These are phyloP conservation scores for Lycophotia porphyrea DNA, from an alignment of 2,888 invertebrate genomes.

Conservation along the genomic window DNA sequence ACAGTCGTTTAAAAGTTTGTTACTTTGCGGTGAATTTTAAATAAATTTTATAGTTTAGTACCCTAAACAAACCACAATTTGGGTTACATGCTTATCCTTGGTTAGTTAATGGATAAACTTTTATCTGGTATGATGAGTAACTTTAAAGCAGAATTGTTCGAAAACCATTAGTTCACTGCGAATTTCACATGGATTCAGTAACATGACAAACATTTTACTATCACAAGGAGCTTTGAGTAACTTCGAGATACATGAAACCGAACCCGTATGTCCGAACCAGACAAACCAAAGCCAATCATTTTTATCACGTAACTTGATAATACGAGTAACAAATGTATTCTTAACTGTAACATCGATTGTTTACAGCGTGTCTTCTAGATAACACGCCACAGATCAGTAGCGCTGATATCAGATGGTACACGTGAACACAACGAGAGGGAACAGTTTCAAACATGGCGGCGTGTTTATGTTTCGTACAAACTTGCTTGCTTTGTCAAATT, in stretches of 20 bases:
- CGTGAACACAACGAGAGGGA: background rate
- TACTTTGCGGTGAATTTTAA: slow-evolving; percentile 9
- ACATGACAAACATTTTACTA: slow-evolving; percentile 11
- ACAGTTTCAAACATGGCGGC: slow-evolving; percentile 20
- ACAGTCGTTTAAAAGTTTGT: background rate
- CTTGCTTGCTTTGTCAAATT: slow-evolving; percentile 22
- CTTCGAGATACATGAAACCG: slow-evolving; percentile 16
- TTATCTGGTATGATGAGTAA: background rate
- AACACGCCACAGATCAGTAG: slow-evolving; percentile 10
- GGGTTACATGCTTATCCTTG: background rate
- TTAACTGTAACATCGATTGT: slow-evolving; percentile 14
- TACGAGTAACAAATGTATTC: slow-evolving; percentile 18
- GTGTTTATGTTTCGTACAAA: slow-evolving; percentile 12
- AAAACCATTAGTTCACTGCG: background rate
- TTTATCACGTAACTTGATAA: slow-evolving; percentile 37
- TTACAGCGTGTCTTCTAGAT: slow-evolving; percentile 18
- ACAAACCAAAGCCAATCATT: slow-evolving; percentile 32
- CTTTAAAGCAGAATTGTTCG: background rate
- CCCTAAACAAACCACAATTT: slow-evolving; percentile 16
- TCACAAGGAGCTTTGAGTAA: background rate
- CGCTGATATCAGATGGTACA: background rate
- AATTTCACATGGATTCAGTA: background rate
- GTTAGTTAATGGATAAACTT: slow-evolving; percentile 3
- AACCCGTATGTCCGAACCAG: slow-evolving; percentile 15
- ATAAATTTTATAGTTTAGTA: slow-evolving; percentile 6